Conservation (phyloP, 1,140 invertebrate species). For the Panagrolaimus sp. region DNA sequence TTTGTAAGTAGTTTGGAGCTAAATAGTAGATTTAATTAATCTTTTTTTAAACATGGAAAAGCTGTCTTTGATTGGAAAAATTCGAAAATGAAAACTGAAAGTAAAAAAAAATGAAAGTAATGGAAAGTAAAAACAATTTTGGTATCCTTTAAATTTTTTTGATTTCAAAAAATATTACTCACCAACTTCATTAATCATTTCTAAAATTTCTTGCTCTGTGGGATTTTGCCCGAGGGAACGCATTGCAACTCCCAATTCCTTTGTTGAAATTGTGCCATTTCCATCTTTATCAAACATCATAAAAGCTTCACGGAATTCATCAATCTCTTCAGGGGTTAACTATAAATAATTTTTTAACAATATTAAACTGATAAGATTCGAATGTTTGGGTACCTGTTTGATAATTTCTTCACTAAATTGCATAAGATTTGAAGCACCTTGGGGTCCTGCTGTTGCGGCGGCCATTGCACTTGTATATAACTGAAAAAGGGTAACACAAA, state of each 20-base stretch:
- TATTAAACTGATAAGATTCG: too few relatives aligned
- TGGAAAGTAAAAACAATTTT: too few relatives aligned
- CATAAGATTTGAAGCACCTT: background rate
- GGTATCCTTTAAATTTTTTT: too few relatives aligned
- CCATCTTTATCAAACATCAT: slow-evolving; percentile 97
- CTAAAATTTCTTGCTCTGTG: slow-evolving; percentile 94
- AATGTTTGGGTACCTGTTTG: background rate
- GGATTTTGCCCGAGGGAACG: slow-evolving; percentile 95
- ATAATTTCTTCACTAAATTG: slow-evolving; percentile 18
- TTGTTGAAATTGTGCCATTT: slow-evolving; percentile 96
- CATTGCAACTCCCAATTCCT: slow-evolving; percentile 98
- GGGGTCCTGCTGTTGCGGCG: background rate
- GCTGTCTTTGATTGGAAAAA: too few relatives aligned
- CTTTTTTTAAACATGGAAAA: too few relatives aligned
- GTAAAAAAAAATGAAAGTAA: too few relatives aligned
- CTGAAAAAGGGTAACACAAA: slow-evolving; percentile 16
- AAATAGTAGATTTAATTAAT: too few relatives aligned
- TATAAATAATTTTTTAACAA: background rate
- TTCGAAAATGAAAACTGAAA: too few relatives aligned
- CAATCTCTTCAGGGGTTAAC: slow-evolving; percentile 9
- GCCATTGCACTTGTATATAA: slow-evolving; percentile 9
- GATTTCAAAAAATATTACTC: slow-evolving; percentile 76
- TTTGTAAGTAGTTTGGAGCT: too few relatives aligned
- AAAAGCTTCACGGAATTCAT: slow-evolving; percentile 94
- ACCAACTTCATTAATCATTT: slow-evolving; percentile 95